phyloP scores from a whole-genome alignment of 2,113 vertebrate species.

The Craseonycteris thonglongyai region DNA sequence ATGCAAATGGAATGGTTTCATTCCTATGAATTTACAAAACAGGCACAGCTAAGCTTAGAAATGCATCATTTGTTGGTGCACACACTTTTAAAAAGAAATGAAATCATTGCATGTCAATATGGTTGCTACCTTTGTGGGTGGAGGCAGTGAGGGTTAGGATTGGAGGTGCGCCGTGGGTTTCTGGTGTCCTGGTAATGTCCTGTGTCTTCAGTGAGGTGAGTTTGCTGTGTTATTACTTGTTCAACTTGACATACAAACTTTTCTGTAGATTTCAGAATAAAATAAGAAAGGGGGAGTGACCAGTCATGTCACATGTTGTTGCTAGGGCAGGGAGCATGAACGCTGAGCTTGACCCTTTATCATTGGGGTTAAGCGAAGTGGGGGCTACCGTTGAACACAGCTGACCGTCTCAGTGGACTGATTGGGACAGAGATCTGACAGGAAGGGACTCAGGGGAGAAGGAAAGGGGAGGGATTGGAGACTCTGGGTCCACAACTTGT shows the following conservation, averaged over 20 bases:
- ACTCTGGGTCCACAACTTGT: not conserved
- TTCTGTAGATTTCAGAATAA: conserved; percentile 6
- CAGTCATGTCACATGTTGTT: not conserved
- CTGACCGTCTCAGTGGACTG: not conserved
- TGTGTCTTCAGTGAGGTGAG: not conserved
- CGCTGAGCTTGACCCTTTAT: not conserved
- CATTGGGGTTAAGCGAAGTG: not conserved
- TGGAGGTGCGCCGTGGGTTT: not conserved
- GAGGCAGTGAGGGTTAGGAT: not conserved
- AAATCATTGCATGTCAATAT: not conserved
- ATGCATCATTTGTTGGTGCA: not conserved
- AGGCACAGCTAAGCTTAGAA: not conserved
- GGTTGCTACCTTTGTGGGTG: not conserved
- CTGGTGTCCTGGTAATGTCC: not conserved
- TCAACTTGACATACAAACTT: not conserved
- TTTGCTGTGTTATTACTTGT: not conserved
- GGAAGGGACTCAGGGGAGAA: not conserved
- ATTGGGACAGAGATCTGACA: not conserved
- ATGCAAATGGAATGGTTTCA: not conserved
- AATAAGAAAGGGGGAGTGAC: not conserved
- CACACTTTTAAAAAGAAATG: not conserved
- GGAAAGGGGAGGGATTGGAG: not conserved
- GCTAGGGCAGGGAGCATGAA: not conserved
- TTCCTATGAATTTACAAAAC: not conserved
- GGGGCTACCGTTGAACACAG: not conserved